phyloP scores from a whole-genome alignment of 2,888 invertebrate genomes.

The Eupithecia subumbrata region DNA sequence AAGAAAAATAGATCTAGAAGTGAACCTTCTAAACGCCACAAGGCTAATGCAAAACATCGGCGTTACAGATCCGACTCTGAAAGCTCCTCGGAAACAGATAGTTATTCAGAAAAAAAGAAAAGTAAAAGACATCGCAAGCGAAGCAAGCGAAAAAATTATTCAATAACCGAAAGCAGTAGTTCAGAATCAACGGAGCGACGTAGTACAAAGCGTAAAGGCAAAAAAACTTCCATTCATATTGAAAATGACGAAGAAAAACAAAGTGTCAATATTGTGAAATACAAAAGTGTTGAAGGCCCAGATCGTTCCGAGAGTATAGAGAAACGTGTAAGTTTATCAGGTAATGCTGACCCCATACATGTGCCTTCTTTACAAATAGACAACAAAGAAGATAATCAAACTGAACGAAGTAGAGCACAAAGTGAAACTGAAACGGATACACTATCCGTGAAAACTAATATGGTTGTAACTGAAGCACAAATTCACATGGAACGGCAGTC shows the following conservation, averaged over 20 bases:
- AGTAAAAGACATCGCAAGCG: slow-evolving; percentile 74
- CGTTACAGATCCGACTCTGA: slow-evolving; percentile 67
- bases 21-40: slow-evolving; percentile 71
- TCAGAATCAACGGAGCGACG: slow-evolving; percentile 75
- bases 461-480: slow-evolving; percentile 81
- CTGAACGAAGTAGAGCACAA: slow-evolving; percentile 61
- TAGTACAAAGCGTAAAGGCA: slow-evolving; percentile 73
- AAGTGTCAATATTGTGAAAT: slow-evolving; percentile 78
- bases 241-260: slow-evolving; percentile 76
- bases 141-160: slow-evolving; percentile 71
- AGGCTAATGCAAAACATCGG: slow-evolving; percentile 61
- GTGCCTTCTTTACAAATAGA: slow-evolving; percentile 57
- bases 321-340: slow-evolving; percentile 52
- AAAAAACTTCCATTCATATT: slow-evolving; percentile 78
- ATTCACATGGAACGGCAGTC: slow-evolving; percentile 79
- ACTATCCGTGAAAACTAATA: slow-evolving; percentile 77
- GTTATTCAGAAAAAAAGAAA: slow-evolving; percentile 68
- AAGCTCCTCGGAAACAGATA: slow-evolving; percentile 68
- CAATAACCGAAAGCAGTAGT: slow-evolving; percentile 74
- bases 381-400: slow-evolving; percentile 56
- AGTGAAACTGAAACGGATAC: slow-evolving; percentile 81
- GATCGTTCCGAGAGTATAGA: slow-evolving; percentile 54
- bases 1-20: slow-evolving; percentile 79
- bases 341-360: slow-evolving; percentile 38
- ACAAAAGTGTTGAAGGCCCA: slow-evolving; percentile 59